Percentiles rank a stretch among this genome's conserved stretches.
phyloP scores from a whole-genome alignment of 1,140 invertebrate species.

The Heliconius hermathena region DNA sequence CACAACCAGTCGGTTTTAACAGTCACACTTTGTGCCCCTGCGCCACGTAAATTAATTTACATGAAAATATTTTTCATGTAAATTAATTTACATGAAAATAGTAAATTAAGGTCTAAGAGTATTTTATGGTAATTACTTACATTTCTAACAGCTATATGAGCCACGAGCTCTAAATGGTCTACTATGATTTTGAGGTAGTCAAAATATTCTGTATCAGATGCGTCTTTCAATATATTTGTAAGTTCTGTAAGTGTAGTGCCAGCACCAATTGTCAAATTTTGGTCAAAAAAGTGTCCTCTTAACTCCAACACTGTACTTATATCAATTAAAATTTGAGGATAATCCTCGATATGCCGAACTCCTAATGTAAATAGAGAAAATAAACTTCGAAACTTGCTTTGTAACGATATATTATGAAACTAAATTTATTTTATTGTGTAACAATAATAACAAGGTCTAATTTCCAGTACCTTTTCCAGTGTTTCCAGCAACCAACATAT shows the following conservation, averaged over 20 bases:
- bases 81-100: background rate
- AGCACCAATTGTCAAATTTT: conserved; percentile 83
- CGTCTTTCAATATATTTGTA: conserved; percentile 83
- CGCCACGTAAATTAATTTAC: too few relatives aligned
- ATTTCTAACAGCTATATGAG: conserved; percentile 87
- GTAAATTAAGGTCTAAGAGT: background rate
- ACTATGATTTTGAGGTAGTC: conserved; percentile 67
- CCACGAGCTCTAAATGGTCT: conserved; percentile 84
- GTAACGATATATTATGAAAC: too few relatives aligned
- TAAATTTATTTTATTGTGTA: too few relatives aligned
- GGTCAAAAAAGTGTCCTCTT: conserved; percentile 78
- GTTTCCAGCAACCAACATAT: conserved; percentile 82
- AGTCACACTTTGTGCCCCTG: too few relatives aligned
- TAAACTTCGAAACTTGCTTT: background rate
- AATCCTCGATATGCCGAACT: conserved; percentile 84
- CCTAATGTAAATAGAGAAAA: conserved; percentile 81
- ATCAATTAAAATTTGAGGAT: conserved; percentile 86
- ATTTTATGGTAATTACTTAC: conserved; percentile 83
- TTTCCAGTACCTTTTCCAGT: conserved; percentile 68
- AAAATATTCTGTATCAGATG: conserved; percentile 69
- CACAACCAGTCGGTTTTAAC: too few relatives aligned
- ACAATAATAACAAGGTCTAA: too few relatives aligned
- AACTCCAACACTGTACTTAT: conserved; percentile 86
- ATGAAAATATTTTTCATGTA: too few relatives aligned
- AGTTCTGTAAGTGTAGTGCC: conserved; percentile 84